Conservation (phyloP, 30 jellyfish, hydroid and myxozoan species). For the Mastigias papua region DNA sequence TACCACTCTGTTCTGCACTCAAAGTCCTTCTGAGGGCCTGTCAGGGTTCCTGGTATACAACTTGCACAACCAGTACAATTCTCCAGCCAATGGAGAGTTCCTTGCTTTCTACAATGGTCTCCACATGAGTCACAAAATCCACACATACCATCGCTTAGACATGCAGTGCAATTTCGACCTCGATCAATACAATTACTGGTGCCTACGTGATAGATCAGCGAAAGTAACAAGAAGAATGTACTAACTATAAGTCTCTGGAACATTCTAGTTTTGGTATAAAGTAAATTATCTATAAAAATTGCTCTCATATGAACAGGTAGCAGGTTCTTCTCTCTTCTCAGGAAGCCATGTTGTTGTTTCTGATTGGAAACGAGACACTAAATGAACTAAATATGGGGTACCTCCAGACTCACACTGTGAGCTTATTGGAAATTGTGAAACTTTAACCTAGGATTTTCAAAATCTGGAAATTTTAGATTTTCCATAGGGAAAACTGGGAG, state of each 20-base stretch:
- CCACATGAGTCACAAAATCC: constrained; percentile 96
- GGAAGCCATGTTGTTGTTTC: constrained; percentile 1
- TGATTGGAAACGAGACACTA: background rate
- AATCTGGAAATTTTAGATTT: too few relatives aligned
- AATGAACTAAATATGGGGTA: background rate
- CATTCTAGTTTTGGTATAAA: background rate
- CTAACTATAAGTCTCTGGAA: background rate
- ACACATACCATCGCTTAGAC: constrained; percentile 93
- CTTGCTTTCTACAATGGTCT: constrained; percentile 87
- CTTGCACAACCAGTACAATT: constrained; percentile 94
- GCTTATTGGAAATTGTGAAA: too few relatives aligned
- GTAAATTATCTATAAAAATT: background rate
- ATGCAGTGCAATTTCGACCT: constrained; percentile 85
- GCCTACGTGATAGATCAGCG: background rate
- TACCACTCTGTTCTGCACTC: constrained; percentile 92
- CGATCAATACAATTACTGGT: constrained; percentile 62
- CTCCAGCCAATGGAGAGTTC: constrained; percentile 83
- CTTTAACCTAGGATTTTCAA: too few relatives aligned
- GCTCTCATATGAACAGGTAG: background rate
- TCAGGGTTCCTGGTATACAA: constrained; percentile 92
- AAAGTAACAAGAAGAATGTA: background rate
- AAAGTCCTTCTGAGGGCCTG: constrained; percentile 88
- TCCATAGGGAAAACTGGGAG: too few relatives aligned
- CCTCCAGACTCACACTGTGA: background rate
- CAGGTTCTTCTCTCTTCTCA: background rate